Conservation (phyloP, 1,140 invertebrate species). For the Akabosia matsudoensis region DNA sequence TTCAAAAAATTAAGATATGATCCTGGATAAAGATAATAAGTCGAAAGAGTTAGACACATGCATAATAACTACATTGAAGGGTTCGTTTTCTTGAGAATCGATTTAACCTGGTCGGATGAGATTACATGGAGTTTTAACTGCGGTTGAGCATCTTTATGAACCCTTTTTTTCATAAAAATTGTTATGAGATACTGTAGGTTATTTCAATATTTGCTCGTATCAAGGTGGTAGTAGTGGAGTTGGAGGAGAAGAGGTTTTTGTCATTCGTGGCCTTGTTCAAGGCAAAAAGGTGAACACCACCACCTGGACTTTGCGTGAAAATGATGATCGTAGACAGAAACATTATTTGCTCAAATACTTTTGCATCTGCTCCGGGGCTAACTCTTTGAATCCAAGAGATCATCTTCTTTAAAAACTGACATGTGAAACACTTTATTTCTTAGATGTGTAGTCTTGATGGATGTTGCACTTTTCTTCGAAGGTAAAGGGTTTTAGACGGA, state of each 20-base stretch:
- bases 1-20: constrained; percentile 3
- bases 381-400: no score
- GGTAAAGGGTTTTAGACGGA: no score
- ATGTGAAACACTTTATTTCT: no score
- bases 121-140: neutral
- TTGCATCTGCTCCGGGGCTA: constrained; percentile 5
- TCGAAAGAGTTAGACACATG: neutral
- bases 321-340: neutral
- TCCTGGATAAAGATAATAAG: neutral
- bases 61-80: constrained; percentile 4
- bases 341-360: neutral
- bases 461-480: no score
- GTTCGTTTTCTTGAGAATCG: neutral
- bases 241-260: neutral
- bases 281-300: constrained; percentile 4
- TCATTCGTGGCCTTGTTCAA: constrained; percentile 13
- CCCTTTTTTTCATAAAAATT: neutral
- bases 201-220: neutral
- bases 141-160: neutral
- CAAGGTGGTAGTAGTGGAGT: neutral
- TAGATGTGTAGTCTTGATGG: no score
- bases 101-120: neutral
- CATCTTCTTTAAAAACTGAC: no score
- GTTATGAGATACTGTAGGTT: neutral
- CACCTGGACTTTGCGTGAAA: constrained; percentile 18